These are phyloP conservation scores for Anabacerthia variegaticeps DNA, from an alignment of 2,797 vertebrate genomes.

Conservation along the genomic window DNA sequence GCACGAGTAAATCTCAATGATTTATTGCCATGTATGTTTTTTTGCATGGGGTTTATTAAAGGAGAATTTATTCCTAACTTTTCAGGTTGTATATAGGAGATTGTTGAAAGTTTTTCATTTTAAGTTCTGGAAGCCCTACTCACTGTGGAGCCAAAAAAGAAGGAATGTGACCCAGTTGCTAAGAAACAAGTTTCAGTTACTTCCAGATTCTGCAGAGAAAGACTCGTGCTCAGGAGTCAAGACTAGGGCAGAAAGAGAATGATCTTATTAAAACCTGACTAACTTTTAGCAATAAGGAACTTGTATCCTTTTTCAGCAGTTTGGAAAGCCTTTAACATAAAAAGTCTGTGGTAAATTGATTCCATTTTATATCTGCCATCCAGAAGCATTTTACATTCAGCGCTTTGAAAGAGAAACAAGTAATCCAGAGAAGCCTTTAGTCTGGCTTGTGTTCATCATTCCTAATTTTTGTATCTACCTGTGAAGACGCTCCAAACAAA, in stretches of 20 bases:
- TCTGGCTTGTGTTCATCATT: background rate
- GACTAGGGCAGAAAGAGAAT: background rate
- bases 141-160: constrained; percentile 17
- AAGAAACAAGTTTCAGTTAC: constrained; percentile 39
- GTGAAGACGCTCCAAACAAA: background rate
- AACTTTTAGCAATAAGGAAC: background rate
- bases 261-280: background rate
- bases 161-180: constrained; percentile 64
- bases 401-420: background rate
- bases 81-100: background rate
- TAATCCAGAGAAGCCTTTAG: background rate
- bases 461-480: background rate
- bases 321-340: background rate
- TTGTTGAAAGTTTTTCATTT: constrained; percentile 29
- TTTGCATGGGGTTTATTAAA: constrained; percentile 14
- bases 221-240: background rate
- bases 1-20: background rate
- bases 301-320: background rate
- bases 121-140: constrained; percentile 19
- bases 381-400: background rate
- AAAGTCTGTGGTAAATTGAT: background rate
- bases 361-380: background rate
- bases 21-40: constrained; percentile 12
- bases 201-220: constrained; percentile 42
- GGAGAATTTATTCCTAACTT: constrained; percentile 13